phyloP scores from a whole-genome alignment of 2,113 vertebrate genomes.

The Brevimyrus niger region DNA sequence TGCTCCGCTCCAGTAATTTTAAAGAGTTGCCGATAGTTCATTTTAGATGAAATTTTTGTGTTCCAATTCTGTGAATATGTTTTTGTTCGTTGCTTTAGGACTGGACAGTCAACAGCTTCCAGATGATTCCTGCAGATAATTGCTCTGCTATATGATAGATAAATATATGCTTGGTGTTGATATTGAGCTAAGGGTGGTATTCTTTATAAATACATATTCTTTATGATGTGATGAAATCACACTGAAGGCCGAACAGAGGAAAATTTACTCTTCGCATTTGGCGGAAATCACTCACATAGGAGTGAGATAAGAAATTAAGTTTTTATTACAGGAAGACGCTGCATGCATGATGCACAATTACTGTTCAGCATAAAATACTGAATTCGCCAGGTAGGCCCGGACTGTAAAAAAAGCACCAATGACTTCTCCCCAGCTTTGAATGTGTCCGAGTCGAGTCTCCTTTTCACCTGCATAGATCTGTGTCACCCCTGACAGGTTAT shows the following conservation, averaged over 20 bases:
- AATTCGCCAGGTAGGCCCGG: neutral
- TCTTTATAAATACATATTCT: neutral
- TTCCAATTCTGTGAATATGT: neutral
- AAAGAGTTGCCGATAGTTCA: neutral
- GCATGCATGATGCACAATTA: neutral
- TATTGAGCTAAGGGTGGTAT: neutral
- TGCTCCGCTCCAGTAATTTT: neutral
- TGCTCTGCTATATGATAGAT: neutral
- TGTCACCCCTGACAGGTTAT: neutral
- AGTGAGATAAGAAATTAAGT: neutral
- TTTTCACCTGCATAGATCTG: neutral
- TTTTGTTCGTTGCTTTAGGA: neutral
- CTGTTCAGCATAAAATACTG: neutral
- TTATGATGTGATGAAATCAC: neutral
- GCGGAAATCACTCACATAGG: neutral
- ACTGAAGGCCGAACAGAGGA: neutral
- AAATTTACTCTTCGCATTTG: neutral
- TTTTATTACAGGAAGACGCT: neutral
- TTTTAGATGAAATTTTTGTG: neutral
- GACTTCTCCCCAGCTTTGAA: neutral
- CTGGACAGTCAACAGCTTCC: neutral
- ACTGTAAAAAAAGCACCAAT: neutral
- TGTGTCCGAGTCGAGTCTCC: neutral
- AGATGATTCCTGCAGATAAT: neutral
- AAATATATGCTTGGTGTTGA: neutral